These are phyloP conservation scores for Mystacornis crossleyi DNA, from an alignment of 2,113 vertebrate species.

Conservation along the genomic window DNA sequence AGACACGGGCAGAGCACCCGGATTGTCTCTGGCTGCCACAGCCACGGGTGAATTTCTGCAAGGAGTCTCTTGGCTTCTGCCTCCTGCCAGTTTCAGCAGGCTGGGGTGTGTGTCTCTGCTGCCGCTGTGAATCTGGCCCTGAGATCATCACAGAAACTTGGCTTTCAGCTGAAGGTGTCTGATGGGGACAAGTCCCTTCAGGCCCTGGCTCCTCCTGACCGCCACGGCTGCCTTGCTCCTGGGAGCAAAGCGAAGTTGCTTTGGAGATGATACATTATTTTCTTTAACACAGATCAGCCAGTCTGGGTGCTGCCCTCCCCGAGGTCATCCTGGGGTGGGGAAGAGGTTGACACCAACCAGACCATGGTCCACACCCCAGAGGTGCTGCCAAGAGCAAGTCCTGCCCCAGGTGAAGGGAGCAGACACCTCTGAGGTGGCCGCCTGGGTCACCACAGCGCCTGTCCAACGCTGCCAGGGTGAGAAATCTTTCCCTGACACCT, in stretches of 20 bases:
- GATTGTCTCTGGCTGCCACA: not conserved
- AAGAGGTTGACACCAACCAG: not conserved
- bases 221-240: not conserved
- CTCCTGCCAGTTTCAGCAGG: conserved; percentile 1
- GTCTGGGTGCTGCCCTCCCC: not conserved
- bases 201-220: not conserved
- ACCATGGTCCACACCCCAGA: rapidly evolving
- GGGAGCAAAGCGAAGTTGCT: not conserved
- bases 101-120: not conserved
- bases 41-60: not conserved
- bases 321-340: not conserved
- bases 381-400: not conserved
- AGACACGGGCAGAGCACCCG: not conserved
- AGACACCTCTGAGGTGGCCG: not conserved
- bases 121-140: not conserved
- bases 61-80: not conserved
- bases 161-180: not conserved
- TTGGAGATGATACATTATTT: not conserved
- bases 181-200: conserved; percentile 7
- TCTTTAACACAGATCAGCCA: not conserved
- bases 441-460: rapidly evolving
- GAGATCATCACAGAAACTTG: conserved; percentile 46
- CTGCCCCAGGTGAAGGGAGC: not conserved
- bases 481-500: not conserved
- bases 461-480: not conserved